These are phyloP conservation scores for Acromyrmex heyeri DNA, from an alignment of 1,140 invertebrate genomes.

Conservation along the genomic window DNA sequence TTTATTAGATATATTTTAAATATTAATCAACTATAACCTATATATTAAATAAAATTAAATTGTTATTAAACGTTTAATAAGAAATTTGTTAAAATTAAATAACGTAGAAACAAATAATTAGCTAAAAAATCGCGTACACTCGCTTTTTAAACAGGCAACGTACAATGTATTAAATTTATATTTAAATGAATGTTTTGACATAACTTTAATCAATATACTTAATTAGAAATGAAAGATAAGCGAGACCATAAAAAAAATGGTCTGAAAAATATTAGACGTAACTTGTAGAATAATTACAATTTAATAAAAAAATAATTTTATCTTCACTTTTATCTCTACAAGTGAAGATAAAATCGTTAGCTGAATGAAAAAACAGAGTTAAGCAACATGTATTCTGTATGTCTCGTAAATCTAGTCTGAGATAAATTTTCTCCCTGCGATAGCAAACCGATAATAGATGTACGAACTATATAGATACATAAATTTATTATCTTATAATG, in stretches of 20 bases:
- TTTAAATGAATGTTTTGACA: not conserved
- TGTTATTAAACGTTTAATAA: not conserved
- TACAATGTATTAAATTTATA: constrained; percentile 5
- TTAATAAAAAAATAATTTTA: constrained; percentile 9
- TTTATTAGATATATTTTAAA: not conserved
- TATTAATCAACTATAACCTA: not conserved
- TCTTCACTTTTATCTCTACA: not conserved
- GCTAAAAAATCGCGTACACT: not conserved
- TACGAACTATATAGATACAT: constrained; percentile 10
- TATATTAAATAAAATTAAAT: not conserved
- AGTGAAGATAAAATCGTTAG: not conserved
- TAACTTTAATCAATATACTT: not conserved
- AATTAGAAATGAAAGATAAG: not conserved
- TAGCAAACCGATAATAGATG: constrained; percentile 24
- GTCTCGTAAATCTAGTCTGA: not conserved
- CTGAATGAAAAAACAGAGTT: not conserved
- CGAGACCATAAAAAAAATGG: not conserved
- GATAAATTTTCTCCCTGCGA: not conserved
- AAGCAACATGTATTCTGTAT: constrained; percentile 7
- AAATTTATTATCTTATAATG: not conserved
- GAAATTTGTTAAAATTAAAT: not conserved
- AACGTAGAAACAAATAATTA: no score
- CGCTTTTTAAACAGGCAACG: not conserved
- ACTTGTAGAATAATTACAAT: not conserved
- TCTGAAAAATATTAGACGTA: not conserved